Evolutionary conservation across 2,113 vertebrate species (phyloP), one percentile per base, ranked within the genome.

Genomic region (Riparia riparia): DNA sequence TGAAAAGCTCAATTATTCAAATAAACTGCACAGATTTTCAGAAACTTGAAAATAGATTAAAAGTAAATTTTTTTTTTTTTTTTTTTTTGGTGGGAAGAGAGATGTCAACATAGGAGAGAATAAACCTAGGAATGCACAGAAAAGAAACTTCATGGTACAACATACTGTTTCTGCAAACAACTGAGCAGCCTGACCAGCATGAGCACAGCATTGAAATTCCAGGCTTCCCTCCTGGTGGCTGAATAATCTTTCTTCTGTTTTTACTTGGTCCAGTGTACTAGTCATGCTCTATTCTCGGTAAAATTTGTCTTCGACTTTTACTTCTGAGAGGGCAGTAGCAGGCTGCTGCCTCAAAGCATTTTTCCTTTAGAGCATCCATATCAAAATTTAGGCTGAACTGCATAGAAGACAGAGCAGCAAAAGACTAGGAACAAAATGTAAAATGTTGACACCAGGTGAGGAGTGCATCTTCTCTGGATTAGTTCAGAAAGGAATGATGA

Each of bases 321-420:
- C 3, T 76, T 12, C 37, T 69, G 11, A 8, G 11, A 1, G 1
- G 41, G 10, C 20, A n/a, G n/a, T n/a, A n/a, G n/a, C n/a, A n/a
- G 82, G 6, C 7, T 72, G 34, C 24, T 58, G 3, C 11, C 37
- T 54, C 14, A 34, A 56, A 51, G 16, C 6, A 0, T 25, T 79
- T 82, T 92, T 79, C 1, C 25, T 63, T 47, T 1, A 3, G 8
- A 64, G 4, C 10, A 56, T 14, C 14, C 9, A 20, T 42, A 34
- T 50, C 2, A 68, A 57, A 73, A 71, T 79, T 82, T 39, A 60
- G 26, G 28, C 3, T 61, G 34, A 92, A 28, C 17, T 63, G 12
- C 3, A 17, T 7, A 54, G 5, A 70, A 32, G n/a, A 6, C 5
- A 57, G 45, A 81, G 21, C 5, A 53, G 4, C 12, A 70, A n/a